Conservation (phyloP, 2,888 invertebrate species). For the Thecophora atra region DNA sequence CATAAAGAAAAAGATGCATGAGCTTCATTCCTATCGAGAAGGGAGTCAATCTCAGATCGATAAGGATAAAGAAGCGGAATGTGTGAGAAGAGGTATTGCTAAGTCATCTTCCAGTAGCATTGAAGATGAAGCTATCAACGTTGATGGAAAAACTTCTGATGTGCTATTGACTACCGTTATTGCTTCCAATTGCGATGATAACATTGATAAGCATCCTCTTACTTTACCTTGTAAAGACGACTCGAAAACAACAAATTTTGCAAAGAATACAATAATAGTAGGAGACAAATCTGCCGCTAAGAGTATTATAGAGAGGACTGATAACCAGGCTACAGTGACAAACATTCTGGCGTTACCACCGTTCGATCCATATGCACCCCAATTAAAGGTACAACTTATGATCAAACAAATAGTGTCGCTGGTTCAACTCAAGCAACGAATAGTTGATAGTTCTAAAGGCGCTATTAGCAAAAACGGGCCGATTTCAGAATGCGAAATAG, state of each 20-base stretch:
- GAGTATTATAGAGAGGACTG: constrained; percentile 39
- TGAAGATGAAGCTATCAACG: constrained; percentile 25
- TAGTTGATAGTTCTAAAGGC: constrained; percentile 33
- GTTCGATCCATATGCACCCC: constrained; percentile 59
- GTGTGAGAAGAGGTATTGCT: constrained; percentile 13
- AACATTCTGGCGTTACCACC: constrained; percentile 58
- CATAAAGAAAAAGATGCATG: constrained; percentile 12
- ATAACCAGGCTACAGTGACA: constrained; percentile 47
- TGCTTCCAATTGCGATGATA: neutral
- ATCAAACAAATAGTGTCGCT: constrained; percentile 62
- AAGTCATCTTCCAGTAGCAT: constrained; percentile 10
- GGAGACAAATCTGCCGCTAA: constrained; percentile 34
- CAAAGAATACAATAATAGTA: neutral
- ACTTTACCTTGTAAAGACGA: neutral
- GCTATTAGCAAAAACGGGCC: constrained; percentile 34
- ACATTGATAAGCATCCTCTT: neutral
- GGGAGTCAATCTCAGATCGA: constrained; percentile 1
- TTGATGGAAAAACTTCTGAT: neutral
- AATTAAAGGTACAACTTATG: constrained; percentile 54
- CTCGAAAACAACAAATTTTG: neutral
- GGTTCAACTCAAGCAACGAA: constrained; percentile 57
- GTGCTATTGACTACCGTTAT: constrained; percentile 11
- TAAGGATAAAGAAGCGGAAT: constrained; percentile 10
- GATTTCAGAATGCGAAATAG: constrained; percentile 28
- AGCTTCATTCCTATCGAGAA: neutral